A percentile compares a stretch with the other conserved stretches of the same genome.
These are phyloP conservation scores for Formica selysi DNA, from an alignment of 1,140 invertebrate genomes.

Conservation along the genomic window DNA sequence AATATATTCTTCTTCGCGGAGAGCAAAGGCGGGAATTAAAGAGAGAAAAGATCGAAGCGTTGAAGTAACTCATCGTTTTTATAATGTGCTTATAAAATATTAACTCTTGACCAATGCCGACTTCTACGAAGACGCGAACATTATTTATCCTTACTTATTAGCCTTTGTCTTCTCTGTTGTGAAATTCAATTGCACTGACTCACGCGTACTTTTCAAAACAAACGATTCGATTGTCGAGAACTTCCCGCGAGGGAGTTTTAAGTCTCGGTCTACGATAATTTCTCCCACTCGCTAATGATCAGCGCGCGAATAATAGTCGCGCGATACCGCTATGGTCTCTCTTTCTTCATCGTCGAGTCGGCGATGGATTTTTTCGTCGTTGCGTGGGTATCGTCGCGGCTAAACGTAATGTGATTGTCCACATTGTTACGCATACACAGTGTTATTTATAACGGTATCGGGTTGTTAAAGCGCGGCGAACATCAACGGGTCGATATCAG, in stretches of 20 bases:
- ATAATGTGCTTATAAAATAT: not conserved
- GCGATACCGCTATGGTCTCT: conserved; percentile 10
- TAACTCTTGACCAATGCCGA: not conserved
- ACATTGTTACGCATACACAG: conserved; percentile 13
- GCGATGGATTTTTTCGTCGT: not conserved
- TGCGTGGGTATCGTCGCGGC: conserved; percentile 18
- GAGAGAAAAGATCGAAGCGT: not conserved
- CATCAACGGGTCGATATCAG: conserved; percentile 34
- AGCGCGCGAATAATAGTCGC: conserved; percentile 28
- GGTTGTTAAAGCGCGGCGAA: conserved; percentile 2
- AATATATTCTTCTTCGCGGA: not conserved
- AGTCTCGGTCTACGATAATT: conserved; percentile 34
- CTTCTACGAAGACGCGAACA: not conserved
- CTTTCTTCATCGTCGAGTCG: conserved; percentile 6
- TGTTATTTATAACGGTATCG: conserved; percentile 51
- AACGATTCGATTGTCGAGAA: conserved; percentile 52
- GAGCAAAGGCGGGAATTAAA: not conserved
- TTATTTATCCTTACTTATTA: conserved; percentile 11
- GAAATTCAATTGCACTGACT: conserved; percentile 56
- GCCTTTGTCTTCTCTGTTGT: conserved; percentile 29
- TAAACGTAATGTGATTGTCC: conserved; percentile 27
- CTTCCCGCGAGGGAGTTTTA: conserved; percentile 15
- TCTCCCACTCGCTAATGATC: conserved; percentile 47
- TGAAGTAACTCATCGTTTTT: not conserved
- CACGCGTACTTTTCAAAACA: conserved; percentile 38